phyloP scores from a whole-genome alignment of 2,888 invertebrate species.

The Phoronis australis region DNA sequence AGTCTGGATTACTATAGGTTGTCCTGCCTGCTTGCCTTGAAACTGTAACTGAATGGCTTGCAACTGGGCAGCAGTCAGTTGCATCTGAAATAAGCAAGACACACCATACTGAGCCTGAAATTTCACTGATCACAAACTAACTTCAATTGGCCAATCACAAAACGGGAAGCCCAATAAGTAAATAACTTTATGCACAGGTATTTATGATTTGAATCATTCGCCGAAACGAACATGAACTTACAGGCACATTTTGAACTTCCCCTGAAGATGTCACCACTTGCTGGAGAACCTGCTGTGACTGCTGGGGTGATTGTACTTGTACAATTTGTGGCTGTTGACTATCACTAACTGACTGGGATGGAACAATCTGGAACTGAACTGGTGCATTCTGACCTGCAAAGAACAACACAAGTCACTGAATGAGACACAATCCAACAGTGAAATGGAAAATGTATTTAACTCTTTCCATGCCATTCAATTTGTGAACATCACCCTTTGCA shows the following conservation, averaged over 20 bases:
- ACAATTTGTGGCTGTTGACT: slow-evolving; percentile 2
- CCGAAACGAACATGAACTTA: slow-evolving; percentile 15
- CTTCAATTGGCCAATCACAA: too few relatives aligned
- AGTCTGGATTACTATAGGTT: slow-evolving; percentile 35
- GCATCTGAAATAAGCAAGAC: slow-evolving; percentile 23
- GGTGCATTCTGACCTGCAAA: background rate
- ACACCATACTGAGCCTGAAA: background rate
- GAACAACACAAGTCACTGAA: background rate
- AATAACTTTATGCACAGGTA: background rate
- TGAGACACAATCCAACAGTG: too few relatives aligned
- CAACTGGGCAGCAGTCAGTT: slow-evolving; percentile 37
- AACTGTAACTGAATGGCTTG: slow-evolving; percentile 42
- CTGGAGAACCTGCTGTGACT: slow-evolving; percentile 33
- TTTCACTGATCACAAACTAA: too few relatives aligned
- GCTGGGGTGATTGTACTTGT: slow-evolving; percentile 7
- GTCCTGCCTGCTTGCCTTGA: slow-evolving; percentile 32
- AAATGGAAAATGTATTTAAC: too few relatives aligned
- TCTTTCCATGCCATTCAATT: too few relatives aligned
- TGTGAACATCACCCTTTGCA: too few relatives aligned
- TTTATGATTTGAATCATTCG: background rate
- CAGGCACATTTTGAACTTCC: slow-evolving; percentile 40
- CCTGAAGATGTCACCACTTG: slow-evolving; percentile 37
- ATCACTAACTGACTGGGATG: background rate
- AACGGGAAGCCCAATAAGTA: background rate
- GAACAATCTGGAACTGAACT: background rate